A percentile compares a stretch with the other conserved stretches of the same genome.
Conservation (phyloP, 2,113 vertebrate genomes). For the Salvelinus fontinalis region DNA sequence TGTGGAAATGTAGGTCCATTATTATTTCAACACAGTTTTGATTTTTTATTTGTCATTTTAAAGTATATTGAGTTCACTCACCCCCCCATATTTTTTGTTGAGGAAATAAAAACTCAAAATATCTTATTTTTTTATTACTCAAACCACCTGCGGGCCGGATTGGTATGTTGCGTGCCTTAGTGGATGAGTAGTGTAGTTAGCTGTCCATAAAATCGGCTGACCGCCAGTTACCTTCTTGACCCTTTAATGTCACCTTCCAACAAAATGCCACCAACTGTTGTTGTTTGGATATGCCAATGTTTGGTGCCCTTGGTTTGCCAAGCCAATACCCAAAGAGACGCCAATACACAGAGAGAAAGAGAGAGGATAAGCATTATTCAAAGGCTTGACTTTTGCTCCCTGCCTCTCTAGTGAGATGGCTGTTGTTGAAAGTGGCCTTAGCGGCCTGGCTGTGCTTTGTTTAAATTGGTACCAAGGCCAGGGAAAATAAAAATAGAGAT, state of each 20-base stretch:
- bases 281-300: not conserved
- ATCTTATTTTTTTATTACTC: too few species aligned
- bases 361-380: not conserved
- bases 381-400: not conserved
- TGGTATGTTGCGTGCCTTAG: too few species aligned
- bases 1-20: too few species aligned
- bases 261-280: conserved; percentile 38
- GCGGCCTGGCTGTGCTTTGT: not conserved
- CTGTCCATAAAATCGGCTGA: conserved; percentile 42
- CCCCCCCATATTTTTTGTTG: too few species aligned
- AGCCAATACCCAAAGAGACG: not conserved
- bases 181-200: conserved; percentile 33
- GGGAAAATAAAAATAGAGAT: conserved; percentile 30
- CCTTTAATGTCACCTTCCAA: not conserved
- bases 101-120: too few species aligned
- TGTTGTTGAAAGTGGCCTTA: not conserved
- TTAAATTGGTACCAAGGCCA: not conserved
- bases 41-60: too few species aligned
- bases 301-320: not conserved
- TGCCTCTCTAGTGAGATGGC: not conserved
- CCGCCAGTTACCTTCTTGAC: not conserved
- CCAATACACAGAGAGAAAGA: not conserved
- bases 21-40: too few species aligned
- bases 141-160: too few species aligned
- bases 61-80: too few species aligned